Conservation (phyloP, 2,113 vertebrate species). For the Otocyon megalotis region DNA sequence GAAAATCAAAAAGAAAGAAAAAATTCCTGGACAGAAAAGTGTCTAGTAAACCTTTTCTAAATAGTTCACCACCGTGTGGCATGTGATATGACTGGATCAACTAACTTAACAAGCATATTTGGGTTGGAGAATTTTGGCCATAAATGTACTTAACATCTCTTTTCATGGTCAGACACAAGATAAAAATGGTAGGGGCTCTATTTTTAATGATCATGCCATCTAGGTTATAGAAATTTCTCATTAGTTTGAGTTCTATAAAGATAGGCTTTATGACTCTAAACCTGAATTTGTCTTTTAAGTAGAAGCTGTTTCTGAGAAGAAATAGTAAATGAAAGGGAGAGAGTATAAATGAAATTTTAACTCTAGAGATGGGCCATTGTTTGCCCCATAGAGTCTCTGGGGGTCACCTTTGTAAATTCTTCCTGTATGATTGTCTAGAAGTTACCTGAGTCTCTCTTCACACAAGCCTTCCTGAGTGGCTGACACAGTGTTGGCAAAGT, state of each 20-base stretch:
- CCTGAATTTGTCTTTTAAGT: constrained; percentile 15
- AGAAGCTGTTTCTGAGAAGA: constrained; percentile 20
- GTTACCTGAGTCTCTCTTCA: background rate
- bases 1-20: constrained; percentile 68
- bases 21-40: constrained; percentile 60
- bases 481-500: background rate
- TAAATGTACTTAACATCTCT: constrained; percentile 8
- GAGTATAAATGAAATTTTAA: constrained; percentile 45
- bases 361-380: background rate
- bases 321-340: constrained; percentile 1
- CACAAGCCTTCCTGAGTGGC: background rate
- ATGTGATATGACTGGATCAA: constrained; percentile 60
- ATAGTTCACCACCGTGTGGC: constrained; percentile 64
- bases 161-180: constrained; percentile 34
- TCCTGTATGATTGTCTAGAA: background rate
- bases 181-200: background rate
- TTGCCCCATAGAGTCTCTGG: background rate
- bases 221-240: constrained; percentile 29
- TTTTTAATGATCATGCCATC: background rate
- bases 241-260: constrained; percentile 41
- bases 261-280: background rate
- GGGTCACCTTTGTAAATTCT: background rate
- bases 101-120: constrained; percentile 52
- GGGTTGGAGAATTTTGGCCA: constrained; percentile 46
- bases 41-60: constrained; percentile 59